Percentiles rank a stretch among this genome's conserved stretches.
Evolutionary conservation across 2,888 invertebrate genomes (phyloP).

Genomic region (Hypomecis atomaria): DNA sequence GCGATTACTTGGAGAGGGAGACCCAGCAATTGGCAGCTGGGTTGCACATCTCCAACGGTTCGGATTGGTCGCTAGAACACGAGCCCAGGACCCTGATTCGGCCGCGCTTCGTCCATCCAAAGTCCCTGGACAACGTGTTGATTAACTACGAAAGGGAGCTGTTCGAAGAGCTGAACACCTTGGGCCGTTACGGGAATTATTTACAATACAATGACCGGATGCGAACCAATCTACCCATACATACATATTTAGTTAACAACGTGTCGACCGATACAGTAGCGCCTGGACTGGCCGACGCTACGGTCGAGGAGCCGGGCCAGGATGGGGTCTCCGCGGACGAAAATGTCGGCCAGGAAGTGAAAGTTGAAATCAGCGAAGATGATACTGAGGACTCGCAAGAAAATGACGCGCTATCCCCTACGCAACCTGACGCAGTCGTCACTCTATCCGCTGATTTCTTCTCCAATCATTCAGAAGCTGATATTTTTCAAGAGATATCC

Average conservation of each 20-base stretch:
- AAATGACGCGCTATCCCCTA: conserved; percentile 43
- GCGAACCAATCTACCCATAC: conserved; percentile 70
- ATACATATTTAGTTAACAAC: conserved; percentile 81
- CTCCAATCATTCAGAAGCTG: conserved; percentile 66
- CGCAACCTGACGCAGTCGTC: conserved; percentile 63
- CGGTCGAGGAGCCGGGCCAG: conserved; percentile 57
- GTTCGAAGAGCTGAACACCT: conserved; percentile 89
- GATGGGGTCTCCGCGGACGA: conserved; percentile 77
- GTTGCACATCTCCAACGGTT: conserved; percentile 87
- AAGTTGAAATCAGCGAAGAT: conserved; percentile 67
- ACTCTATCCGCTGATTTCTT: conserved; percentile 73
- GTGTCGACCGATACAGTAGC: conserved; percentile 78
- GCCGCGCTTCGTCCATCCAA: conserved; percentile 88
- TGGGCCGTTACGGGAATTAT: conserved; percentile 81
- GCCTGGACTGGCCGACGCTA: conserved; percentile 64
- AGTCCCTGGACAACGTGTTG: conserved; percentile 88
- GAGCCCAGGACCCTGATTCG: conserved; percentile 83
- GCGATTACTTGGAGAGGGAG: conserved; percentile 86
- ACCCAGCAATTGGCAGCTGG: conserved; percentile 81
- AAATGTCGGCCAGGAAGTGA: conserved; percentile 78
- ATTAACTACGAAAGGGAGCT: conserved; percentile 89
- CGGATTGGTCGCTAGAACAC: conserved; percentile 87
- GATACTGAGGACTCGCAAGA: conserved; percentile 50
- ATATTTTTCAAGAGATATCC: conserved; percentile 74
- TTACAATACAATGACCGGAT: conserved; percentile 76